Percentiles rank a stretch among this genome's conserved stretches.
phyloP scores from a whole-genome alignment of 2,113 vertebrate genomes.

The Chascanopsetta lugubris region DNA sequence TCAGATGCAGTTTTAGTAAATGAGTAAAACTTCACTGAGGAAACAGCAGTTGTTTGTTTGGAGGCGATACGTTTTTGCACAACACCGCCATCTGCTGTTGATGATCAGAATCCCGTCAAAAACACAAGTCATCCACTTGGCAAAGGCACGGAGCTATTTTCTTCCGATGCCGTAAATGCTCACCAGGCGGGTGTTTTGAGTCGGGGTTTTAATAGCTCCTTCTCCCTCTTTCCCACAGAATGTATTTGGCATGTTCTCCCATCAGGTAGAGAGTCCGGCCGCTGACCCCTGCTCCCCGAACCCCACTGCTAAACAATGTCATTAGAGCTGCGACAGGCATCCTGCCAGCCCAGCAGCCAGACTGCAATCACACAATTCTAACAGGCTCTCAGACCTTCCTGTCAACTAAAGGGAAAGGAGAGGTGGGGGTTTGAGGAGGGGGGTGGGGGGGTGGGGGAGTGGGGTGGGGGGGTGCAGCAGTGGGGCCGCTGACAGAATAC shows the following conservation, averaged over 20 bases:
- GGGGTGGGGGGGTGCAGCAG: too few species aligned
- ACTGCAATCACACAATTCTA: constrained; percentile 64
- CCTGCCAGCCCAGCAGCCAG: constrained; percentile 57
- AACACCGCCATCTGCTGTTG: too few species aligned
- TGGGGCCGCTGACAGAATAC: constrained; percentile 13
- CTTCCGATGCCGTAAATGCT: constrained; percentile 42
- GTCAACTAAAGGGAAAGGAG: constrained; percentile 32
- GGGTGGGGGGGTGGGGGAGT: not conserved
- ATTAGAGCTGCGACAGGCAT: constrained; percentile 68
- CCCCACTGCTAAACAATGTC: constrained; percentile 78
- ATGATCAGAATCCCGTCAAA: too few species aligned
- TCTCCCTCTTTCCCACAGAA: constrained; percentile 58
- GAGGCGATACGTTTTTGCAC: too few species aligned
- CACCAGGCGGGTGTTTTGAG: constrained; percentile 44
- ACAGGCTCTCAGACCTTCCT: constrained; percentile 57
- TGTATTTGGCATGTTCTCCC: constrained; percentile 55
- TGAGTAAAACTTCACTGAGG: too few species aligned
- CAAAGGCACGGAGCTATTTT: constrained; percentile 31
- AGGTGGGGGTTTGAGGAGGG: not conserved
- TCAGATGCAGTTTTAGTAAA: too few species aligned
- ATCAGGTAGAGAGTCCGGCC: constrained; percentile 71
- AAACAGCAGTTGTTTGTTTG: too few species aligned
- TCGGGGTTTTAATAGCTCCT: constrained; percentile 12
- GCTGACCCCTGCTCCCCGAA: constrained; percentile 67
- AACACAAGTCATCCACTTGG: too few species aligned